Evolutionary conservation across 2,797 vertebrate genomes (phyloP).

Genomic region (Sardinella longiceps): DNA sequence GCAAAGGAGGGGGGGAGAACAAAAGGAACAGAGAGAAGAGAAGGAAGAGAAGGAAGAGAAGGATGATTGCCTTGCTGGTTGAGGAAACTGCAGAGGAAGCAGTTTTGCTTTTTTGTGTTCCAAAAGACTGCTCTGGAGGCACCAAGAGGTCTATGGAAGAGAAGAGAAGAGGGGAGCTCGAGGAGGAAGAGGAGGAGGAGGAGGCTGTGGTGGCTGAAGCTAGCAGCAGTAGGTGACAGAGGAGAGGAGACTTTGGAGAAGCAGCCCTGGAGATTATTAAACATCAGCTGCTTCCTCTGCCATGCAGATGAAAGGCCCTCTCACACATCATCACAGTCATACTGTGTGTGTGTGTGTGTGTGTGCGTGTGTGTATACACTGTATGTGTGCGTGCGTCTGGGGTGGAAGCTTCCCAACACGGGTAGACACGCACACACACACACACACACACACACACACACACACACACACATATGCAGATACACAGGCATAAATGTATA

Average conservation of each 20-base stretch:
- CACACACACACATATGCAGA: conserved; percentile 20
- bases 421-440: not conserved
- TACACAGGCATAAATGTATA: not conserved
- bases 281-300: not conserved
- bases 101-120: not conserved
- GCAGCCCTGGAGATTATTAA: not conserved
- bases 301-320: not conserved
- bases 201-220: not conserved
- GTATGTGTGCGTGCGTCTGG: not conserved
- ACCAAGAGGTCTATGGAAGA: not conserved
- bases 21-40: too few relatives aligned
- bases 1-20: not conserved
- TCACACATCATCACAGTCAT: not conserved
- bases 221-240: not conserved
- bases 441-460: not conserved
- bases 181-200: not conserved
- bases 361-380: not conserved
- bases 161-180: not conserved
- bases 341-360: not conserved
- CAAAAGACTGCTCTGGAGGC: not conserved
- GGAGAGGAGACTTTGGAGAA: not conserved
- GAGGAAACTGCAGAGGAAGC: conserved; percentile 16
- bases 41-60: not conserved
- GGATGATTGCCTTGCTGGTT: not conserved
- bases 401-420: not conserved